A percentile compares a stretch with the other conserved stretches of the same genome.
phyloP scores from a whole-genome alignment of 2,888 invertebrate species.

The Antitype chi region DNA sequence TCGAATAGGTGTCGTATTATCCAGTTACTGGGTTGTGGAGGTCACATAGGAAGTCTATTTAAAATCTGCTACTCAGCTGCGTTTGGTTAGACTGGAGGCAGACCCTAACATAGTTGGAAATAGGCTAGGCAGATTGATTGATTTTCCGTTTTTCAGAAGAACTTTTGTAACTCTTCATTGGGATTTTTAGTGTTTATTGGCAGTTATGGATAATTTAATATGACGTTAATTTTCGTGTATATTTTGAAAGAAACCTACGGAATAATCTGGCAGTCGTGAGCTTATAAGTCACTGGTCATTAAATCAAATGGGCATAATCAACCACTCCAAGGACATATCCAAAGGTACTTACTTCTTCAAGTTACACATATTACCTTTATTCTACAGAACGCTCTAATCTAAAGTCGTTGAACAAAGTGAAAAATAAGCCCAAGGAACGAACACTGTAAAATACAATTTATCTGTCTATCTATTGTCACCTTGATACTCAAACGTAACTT shows the following conservation, averaged over 20 bases:
- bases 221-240: neutral
- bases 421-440: neutral
- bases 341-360: neutral
- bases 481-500: slow-evolving; percentile 45
- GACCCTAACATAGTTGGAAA: too few species aligned
- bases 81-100: too few species aligned
- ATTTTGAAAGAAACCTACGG: neutral
- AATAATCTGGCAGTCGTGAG: neutral
- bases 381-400: neutral
- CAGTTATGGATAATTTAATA: neutral
- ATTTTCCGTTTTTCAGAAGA: neutral
- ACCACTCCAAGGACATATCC: neutral
- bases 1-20: too few species aligned
- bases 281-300: neutral
- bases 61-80: too few species aligned
- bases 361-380: neutral
- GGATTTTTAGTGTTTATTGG: neutral
- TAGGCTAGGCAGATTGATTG: too few species aligned
- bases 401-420: neutral
- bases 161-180: neutral
- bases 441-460: slow-evolving; percentile 16
- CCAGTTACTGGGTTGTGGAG: too few species aligned
- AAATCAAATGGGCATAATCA: neutral
- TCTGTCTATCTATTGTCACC: slow-evolving; percentile 18
- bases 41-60: too few species aligned